Percentiles rank a stretch among this genome's conserved stretches.
Conservation (phyloP, 2,888 invertebrate species). For the Epistrophella euchroma region DNA sequence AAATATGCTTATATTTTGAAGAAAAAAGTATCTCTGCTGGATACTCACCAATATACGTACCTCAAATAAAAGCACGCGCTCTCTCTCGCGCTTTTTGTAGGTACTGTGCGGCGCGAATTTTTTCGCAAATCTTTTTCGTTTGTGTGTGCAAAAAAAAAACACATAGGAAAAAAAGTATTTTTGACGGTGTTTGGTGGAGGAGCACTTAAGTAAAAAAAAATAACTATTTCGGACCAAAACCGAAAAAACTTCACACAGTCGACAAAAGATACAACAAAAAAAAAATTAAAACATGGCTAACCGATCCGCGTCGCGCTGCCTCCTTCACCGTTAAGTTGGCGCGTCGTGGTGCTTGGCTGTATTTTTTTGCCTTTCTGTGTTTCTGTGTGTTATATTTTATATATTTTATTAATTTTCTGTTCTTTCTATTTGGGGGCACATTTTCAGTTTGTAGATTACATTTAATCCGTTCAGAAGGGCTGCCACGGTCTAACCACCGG, state of each 20-base stretch:
- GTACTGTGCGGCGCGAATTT: slow-evolving; percentile 60
- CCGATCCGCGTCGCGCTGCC: slow-evolving; percentile 42
- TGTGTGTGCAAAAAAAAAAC: slow-evolving; percentile 47
- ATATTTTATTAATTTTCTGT: slow-evolving; percentile 76
- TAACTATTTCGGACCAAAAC: slow-evolving; percentile 54
- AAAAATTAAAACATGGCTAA: slow-evolving; percentile 37
- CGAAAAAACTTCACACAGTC: slow-evolving; percentile 65
- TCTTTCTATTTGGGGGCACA: slow-evolving; percentile 76
- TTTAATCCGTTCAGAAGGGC: slow-evolving; percentile 81
- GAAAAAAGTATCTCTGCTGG: slow-evolving; percentile 46
- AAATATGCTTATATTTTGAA: slow-evolving; percentile 19
- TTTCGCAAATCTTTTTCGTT: slow-evolving; percentile 58
- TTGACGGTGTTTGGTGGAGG: slow-evolving; percentile 51
- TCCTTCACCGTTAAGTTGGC: slow-evolving; percentile 44
- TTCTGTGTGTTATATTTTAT: slow-evolving; percentile 75
- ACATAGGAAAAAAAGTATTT: slow-evolving; percentile 40
- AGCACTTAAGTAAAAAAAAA: slow-evolving; percentile 41
- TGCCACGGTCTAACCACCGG: slow-evolving; percentile 77
- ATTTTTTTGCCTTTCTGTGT: slow-evolving; percentile 72
- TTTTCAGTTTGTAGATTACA: slow-evolving; percentile 80
- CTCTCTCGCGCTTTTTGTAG: slow-evolving; percentile 54
- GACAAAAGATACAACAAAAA: slow-evolving; percentile 42
- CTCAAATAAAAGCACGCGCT: slow-evolving; percentile 41
- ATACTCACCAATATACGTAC: slow-evolving; percentile 56
- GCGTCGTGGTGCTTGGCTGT: slow-evolving; percentile 68